Evolutionary conservation across 2,888 invertebrate genomes (phyloP), one percentile per base, ranked within the genome.

Genomic region (Pherbina coryleti): DNA sequence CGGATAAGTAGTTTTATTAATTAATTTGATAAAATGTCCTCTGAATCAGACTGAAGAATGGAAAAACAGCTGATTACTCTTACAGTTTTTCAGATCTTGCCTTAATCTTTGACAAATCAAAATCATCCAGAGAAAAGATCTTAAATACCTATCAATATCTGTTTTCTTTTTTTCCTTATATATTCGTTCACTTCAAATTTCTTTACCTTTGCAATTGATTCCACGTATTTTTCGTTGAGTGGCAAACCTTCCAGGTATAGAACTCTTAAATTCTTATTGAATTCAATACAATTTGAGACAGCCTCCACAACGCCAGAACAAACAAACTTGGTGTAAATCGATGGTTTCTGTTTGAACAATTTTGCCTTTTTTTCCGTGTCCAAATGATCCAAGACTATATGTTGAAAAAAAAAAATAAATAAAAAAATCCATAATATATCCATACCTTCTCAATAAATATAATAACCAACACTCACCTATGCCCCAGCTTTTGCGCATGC

Each of bases 211-310:
- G 91, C 92, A 85, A 91, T 90, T 3, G 91, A 91, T 37, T 92
- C 92, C 49, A 95, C 89, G 83, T 94, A 94, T 19, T 94, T 93
- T 80, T 92, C 91, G 80, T 92, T 92, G 67, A 96, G 85, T 0
- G 95, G 95, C 34, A 96, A 86, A 0, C 95, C 95, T 84, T 95
- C 95, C 17, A 96, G 88, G 79, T 93, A 91, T 34, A 96, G 86
- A 5, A 91, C 90, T 1, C 92, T 91, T 11, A 95, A 88, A 19
- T 92, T 91, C 51, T 92, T 91, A 19, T 93, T 94, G 81, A 92
- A 92, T 31, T 92, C 90, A 5, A 95, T 88, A 79, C 94, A 92
- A 85, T 93, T 92, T 0, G 92, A 90, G 3, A 93, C 84, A 2
- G 95, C 93, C 82, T 93, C 93, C 5, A 93, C 90, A 62, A 95